Percentiles rank a stretch among this genome's conserved stretches.
These are phyloP conservation scores for Hormaphis cornu DNA, from an alignment of 1,140 invertebrate species.

Conservation along the genomic window DNA sequence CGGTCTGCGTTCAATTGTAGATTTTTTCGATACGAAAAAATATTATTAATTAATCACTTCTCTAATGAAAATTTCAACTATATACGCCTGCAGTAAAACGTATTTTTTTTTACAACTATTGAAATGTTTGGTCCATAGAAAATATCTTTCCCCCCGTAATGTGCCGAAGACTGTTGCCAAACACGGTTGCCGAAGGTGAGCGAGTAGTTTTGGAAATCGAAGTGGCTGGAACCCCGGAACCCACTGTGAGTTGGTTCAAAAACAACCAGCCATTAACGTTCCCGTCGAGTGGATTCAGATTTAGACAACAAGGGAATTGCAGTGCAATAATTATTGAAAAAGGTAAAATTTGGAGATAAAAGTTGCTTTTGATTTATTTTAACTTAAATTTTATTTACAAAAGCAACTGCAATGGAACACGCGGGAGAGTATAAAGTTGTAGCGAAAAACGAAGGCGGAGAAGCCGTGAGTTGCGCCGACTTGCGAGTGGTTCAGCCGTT, in stretches of 20 bases:
- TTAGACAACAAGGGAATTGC: slow-evolving; percentile 52
- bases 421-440: slow-evolving; percentile 63
- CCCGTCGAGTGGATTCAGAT: slow-evolving; percentile 34
- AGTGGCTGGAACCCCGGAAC: slow-evolving; percentile 63
- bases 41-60: no score
- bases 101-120: neutral
- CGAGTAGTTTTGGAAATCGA: slow-evolving; percentile 67
- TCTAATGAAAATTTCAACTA: no score
- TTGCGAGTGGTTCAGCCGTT: slow-evolving; percentile 61
- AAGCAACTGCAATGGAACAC: slow-evolving; percentile 50
- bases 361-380: neutral
- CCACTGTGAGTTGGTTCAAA: slow-evolving; percentile 63
- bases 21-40: no score
- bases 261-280: slow-evolving; percentile 53
- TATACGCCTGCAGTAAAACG: no score
- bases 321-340: slow-evolving; percentile 58
- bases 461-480: slow-evolving; percentile 67
- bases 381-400: neutral
- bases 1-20: no score
- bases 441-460: slow-evolving; percentile 62
- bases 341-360: slow-evolving; percentile 44
- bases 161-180: slow-evolving; percentile 64
- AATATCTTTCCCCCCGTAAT: slow-evolving; percentile 72
- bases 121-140: slow-evolving; percentile 46
- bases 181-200: slow-evolving; percentile 61